These are phyloP conservation scores for Gymnocheta viridis DNA, from an alignment of 2,888 invertebrate species.

Conservation along the genomic window DNA sequence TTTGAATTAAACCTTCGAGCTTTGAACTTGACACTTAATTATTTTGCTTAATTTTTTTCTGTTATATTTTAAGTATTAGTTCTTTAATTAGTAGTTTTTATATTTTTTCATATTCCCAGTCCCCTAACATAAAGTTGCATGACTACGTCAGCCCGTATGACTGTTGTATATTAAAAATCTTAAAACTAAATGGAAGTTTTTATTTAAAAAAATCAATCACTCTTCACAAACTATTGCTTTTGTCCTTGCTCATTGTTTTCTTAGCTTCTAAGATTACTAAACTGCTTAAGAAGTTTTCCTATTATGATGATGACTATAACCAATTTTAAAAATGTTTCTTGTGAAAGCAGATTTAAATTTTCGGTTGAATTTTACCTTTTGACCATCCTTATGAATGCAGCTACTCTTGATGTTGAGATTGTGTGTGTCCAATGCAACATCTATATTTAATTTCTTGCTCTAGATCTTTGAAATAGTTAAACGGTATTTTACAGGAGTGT, in stretches of 20 bases:
- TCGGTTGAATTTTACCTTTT: conserved; percentile 6
- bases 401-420: neutral
- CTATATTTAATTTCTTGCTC: conserved; percentile 35
- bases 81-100: no score
- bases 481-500: neutral
- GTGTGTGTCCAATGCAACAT: neutral
- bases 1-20: no score
- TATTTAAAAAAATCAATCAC: no score
- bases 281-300: neutral
- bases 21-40: no score
- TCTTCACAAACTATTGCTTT: neutral
- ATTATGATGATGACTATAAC: neutral
- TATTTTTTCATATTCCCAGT: no score
- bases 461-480: conserved; percentile 16
- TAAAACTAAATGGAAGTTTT: no score
- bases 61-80: no score
- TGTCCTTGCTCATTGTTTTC: neutral
- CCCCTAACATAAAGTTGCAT: no score
- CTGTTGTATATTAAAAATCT: no score
- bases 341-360: neutral
- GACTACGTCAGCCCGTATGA: no score
- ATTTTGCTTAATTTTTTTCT: no score
- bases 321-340: neutral
- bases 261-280: conserved; percentile 7
- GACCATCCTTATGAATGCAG: neutral